Evolutionary conservation across 2,888 invertebrate genomes (phyloP), one percentile per base, ranked within the genome.

Genomic region (Agrochola circellaris): DNA sequence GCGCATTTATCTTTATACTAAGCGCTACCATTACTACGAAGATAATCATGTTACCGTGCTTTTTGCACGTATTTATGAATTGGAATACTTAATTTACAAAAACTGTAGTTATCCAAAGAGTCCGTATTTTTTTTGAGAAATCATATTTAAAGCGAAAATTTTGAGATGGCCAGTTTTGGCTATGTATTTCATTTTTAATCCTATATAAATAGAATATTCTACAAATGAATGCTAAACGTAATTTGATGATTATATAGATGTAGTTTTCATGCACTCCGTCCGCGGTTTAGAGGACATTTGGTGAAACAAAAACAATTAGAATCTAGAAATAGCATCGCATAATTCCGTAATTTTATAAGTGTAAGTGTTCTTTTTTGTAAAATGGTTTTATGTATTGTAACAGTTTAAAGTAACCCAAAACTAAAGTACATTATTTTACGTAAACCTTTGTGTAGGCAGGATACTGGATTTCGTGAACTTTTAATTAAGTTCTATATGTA

Each of bases 211-310:
- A n/a, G 13, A 61, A 54, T 78, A 15, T 67, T 23, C 30, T 23
- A 67, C 9, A 56, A 62, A 38, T 54, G 4, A 48, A 61, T 48
- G 38, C 20, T 61, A 67, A 60, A 65, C 26, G n/a, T 69, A 67
- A 45, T 58, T 83, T 51, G 13, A 61, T 69, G 65, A 73, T 9
- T 54, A 58, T 42, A 9, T 68, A 56, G 17, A 38, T 51, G 58
- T 72, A 84, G 75, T 65, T 70, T 67, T 67, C 20, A 58, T 67
- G 77, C 81, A 82, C 84, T 84, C 84, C 84, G 84, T 84, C 84
- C 84, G 81, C 69, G 51, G 38, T 11, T 64, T 71, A 75, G 62
- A 78, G 77, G 84, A 78, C 79, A 67, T 74, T 75, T 71, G 26
- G 67, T 30, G 54, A 61, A 71, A 67, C 64, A 65, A 79, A 51